Evolutionary conservation across 2,113 vertebrate genomes (phyloP).

Genomic region (Labrus mixtus): DNA sequence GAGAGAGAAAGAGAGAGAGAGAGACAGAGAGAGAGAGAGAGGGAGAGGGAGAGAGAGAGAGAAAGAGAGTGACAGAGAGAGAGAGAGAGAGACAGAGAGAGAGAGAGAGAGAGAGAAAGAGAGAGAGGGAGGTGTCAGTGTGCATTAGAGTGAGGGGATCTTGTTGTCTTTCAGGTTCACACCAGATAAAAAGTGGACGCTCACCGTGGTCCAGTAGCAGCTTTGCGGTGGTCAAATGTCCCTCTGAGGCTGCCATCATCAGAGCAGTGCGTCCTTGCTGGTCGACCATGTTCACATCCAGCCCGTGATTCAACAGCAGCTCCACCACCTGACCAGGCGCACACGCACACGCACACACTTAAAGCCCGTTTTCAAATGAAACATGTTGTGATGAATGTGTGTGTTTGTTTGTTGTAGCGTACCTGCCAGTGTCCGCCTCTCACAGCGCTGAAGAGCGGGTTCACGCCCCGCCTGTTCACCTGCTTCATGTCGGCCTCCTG

Average conservation of each 20-base stretch:
- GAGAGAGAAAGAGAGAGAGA: neutral
- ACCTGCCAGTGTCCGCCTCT: conserved; percentile 96
- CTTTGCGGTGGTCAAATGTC: conserved; percentile 91
- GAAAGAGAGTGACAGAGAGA: too few relatives aligned
- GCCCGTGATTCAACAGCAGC: conserved; percentile 90
- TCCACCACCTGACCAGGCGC: conserved; percentile 88
- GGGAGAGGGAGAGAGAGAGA: neutral
- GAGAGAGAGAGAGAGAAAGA: neutral
- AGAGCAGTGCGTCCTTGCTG: conserved; percentile 94
- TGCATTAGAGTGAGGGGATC: too few relatives aligned
- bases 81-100: neutral
- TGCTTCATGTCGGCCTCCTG: conserved; percentile 91
- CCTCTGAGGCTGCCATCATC: conserved; percentile 96
- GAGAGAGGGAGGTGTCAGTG: too few relatives aligned
- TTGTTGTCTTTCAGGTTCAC: too few relatives aligned
- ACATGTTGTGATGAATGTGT: neutral
- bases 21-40: neutral
- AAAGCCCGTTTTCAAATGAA: too few relatives aligned
- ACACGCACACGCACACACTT: neutral
- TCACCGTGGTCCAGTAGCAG: conserved; percentile 94
- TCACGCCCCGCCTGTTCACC: conserved; percentile 89
- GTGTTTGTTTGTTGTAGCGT: neutral
- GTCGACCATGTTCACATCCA: conserved; percentile 94
- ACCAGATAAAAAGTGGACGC: neutral
- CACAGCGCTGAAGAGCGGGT: conserved; percentile 93